These are phyloP conservation scores for Gonatopus flavifemur DNA, from an alignment of 1,140 invertebrate species.

Conservation along the genomic window DNA sequence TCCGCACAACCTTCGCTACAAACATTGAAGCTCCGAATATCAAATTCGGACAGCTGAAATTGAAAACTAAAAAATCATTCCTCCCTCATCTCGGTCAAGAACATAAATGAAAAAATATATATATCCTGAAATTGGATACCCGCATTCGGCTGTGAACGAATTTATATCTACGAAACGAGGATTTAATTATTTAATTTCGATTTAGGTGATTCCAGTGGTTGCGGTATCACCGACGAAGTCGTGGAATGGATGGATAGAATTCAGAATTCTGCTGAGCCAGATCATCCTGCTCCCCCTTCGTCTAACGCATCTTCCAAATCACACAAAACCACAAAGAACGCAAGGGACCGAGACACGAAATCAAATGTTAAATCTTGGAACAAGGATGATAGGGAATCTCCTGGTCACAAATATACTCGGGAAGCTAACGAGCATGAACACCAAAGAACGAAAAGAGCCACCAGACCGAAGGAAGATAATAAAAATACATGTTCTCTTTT, in stretches of 20 bases:
- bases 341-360: constrained; percentile 22
- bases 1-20: too few relatives aligned
- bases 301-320: constrained; percentile 43
- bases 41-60: too few relatives aligned
- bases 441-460: constrained; percentile 57
- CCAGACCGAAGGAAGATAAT: constrained; percentile 68
- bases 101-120: too few relatives aligned
- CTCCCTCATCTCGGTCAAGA: too few relatives aligned
- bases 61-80: too few relatives aligned
- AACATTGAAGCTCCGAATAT: too few relatives aligned
- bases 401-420: constrained; percentile 66
- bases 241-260: constrained; percentile 90
- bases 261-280: constrained; percentile 82
- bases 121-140: too few relatives aligned
- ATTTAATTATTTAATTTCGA: neutral
- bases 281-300: constrained; percentile 49
- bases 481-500: constrained; percentile 87
- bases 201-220: constrained; percentile 78
- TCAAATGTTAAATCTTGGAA: constrained; percentile 41
- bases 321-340: constrained; percentile 9
- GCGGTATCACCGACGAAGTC: constrained; percentile 83
- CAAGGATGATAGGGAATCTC: constrained; percentile 47
- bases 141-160: too few relatives aligned
- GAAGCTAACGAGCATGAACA: constrained; percentile 65
- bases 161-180: too few relatives aligned